Evolutionary conservation across 2,113 vertebrate species (phyloP).

Genomic region (Pristiophorus japonicus): DNA sequence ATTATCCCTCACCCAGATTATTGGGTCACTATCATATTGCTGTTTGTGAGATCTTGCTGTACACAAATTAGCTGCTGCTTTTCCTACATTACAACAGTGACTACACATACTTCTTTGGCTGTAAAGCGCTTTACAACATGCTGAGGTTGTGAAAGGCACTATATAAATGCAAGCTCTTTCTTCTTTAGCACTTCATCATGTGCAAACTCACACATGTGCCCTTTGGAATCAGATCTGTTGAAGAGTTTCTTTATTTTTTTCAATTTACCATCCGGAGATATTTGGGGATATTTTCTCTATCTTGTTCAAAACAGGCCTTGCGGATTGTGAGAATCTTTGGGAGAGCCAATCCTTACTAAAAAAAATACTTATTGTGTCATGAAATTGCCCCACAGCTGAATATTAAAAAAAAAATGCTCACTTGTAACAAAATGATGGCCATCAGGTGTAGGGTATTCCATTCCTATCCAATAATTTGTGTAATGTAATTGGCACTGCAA

Average conservation of each 20-base stretch:
- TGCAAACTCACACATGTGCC: background rate
- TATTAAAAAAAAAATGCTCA: too few species aligned
- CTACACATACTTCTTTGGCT: background rate
- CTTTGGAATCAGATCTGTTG: background rate
- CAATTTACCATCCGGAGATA: background rate
- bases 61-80: background rate
- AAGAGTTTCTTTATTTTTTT: background rate
- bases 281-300: background rate
- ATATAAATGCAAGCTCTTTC: background rate
- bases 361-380: background rate
- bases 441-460: background rate
- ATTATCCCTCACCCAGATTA: background rate
- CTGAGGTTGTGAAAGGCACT: background rate
- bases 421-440: too few species aligned
- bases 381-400: background rate
- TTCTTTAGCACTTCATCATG: background rate
- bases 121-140: background rate
- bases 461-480: background rate
- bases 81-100: background rate
- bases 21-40: background rate
- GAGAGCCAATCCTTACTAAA: background rate
- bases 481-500: background rate
- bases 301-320: background rate
- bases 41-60: background rate
- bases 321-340: background rate